Percentiles rank a stretch among this genome's conserved stretches.
Conservation (phyloP, 2,113 vertebrate genomes). For the Chionis minor region DNA sequence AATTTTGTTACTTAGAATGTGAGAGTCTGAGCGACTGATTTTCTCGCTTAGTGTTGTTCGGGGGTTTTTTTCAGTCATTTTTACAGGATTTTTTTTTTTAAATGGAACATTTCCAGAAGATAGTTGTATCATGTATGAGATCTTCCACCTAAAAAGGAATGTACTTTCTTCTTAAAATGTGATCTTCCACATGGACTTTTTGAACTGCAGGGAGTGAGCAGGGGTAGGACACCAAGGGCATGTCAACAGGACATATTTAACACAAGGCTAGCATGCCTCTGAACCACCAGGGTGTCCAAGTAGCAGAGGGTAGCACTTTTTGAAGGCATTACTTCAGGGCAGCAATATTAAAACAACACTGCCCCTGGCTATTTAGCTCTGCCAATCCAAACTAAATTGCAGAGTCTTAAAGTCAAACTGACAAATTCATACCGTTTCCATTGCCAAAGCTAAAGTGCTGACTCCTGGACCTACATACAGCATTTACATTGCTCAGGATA, state of each 20-base stretch:
- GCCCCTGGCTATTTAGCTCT: not conserved
- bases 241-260: not conserved
- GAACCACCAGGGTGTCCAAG: not conserved
- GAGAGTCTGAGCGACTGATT: not conserved
- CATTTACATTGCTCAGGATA: not conserved
- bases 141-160: not conserved
- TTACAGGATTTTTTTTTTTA: not conserved
- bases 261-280: not conserved
- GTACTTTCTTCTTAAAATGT: not conserved
- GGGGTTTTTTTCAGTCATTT: not conserved
- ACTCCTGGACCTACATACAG: not conserved
- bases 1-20: not conserved
- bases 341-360: not conserved
- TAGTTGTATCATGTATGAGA: not conserved
- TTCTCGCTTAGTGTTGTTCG: not conserved
- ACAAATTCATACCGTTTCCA: not conserved
- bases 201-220: not conserved
- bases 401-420: not conserved
- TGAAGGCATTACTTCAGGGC: not conserved
- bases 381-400: not conserved
- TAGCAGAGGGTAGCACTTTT: not conserved
- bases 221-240: not conserved
- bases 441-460: not conserved
- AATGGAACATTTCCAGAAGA: not conserved
- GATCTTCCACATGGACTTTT: not conserved